Base-by-base conservation (phyloP, 2,113 vertebrate species). In the Nicator chloris region DNA sequence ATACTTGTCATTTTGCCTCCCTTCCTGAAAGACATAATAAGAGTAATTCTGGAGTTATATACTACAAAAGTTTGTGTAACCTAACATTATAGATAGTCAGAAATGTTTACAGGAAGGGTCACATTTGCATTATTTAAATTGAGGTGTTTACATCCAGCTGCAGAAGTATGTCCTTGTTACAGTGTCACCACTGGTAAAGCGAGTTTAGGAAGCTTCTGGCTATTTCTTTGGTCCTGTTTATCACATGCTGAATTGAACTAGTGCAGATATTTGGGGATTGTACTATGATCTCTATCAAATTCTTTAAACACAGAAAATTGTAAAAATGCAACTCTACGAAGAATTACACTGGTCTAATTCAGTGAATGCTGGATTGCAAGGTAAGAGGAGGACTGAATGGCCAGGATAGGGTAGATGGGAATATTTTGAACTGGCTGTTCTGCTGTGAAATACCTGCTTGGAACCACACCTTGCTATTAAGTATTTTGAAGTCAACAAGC, bases 391-490 rank as follows among this genome's bases (percentile, higher is more conserved):
- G n/a, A 50, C 9, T 82, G n/a, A 66, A 80, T 1, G 2, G 37
- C 27, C 31, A 76, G 28, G 66, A 31, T 10, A 76, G 56, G 31
- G 42, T n/a, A 63, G 30, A 42, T 40, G 33, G 42, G 51, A 81
- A 24, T 83, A 56, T 77, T 77, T 54, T 90, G 50, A 88, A 59
- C 71, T 90, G 63, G 39, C 50, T 78, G 33, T 83, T 80, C 86
- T 17, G 40, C 65, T 70, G n/a, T 71, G 65, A 65, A 92, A 70
- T 91, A 63, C 68, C 51, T 56, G 33, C 66, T 92, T 61, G 71
- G 54, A 92, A 59, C 95, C 94, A 95, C 94, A 81, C 96, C 95
- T 94, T 92, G 95, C 66, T 91, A 86, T 93, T 94, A 93, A 86
- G 64, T 61, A 13, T 50, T 70, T 65, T 61, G 22, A 70, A 92